Conservation (phyloP, 2,797 vertebrate species). For the Anabas testudineus region DNA sequence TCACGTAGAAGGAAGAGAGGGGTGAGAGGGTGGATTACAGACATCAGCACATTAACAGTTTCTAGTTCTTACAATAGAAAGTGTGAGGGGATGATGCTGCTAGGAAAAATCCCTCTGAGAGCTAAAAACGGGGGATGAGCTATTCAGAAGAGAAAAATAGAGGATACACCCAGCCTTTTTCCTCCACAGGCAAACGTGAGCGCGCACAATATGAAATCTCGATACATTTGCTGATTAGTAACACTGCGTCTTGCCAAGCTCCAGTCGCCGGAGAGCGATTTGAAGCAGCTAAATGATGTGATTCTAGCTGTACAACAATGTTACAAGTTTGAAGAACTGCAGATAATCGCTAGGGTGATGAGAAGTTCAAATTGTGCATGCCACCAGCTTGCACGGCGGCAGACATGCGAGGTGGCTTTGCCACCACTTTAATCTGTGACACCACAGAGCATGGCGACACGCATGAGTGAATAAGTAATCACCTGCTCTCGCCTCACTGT, state of each 20-base stretch:
- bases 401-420: constrained; percentile 44
- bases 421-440: constrained; percentile 55
- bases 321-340: constrained; percentile 45
- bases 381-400: constrained; percentile 20
- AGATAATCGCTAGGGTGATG: constrained; percentile 21
- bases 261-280: constrained; percentile 26
- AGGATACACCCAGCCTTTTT: constrained; percentile 30
- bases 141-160: constrained; percentile 11
- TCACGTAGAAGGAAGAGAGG: constrained; percentile 18
- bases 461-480: constrained; percentile 72
- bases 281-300: constrained; percentile 46
- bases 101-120: no score
- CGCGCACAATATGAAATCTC: constrained; percentile 52
- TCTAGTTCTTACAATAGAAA: constrained; percentile 39
- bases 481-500: constrained; percentile 57
- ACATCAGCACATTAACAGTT: constrained; percentile 41
- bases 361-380: background rate
- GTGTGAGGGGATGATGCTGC: constrained; percentile 30
- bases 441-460: constrained; percentile 33
- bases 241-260: constrained; percentile 37
- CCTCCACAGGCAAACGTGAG: constrained; percentile 27
- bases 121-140: constrained; percentile 26
- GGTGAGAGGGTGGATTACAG: constrained; percentile 39
- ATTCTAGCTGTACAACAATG: constrained; percentile 34
- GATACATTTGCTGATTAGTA: constrained; percentile 50